Percentiles rank a stretch among this genome's conserved stretches.
phyloP scores from a whole-genome alignment of 2,113 vertebrate species.

The Dicerorhinus sumatrensis region DNA sequence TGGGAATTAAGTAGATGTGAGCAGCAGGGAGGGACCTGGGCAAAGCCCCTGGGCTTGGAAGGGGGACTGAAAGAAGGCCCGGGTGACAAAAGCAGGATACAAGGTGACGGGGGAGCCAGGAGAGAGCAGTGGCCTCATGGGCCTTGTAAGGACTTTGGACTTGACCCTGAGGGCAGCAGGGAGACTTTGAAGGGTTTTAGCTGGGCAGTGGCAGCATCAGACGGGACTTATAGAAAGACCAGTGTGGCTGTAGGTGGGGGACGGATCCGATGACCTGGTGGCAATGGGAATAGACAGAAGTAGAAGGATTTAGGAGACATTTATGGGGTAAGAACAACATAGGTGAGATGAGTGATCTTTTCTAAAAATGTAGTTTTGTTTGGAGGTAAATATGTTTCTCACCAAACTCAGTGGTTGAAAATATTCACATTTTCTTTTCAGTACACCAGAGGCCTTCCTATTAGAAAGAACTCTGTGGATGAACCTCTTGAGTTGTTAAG shows the following conservation, averaged over 20 bases:
- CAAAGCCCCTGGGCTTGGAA: neutral
- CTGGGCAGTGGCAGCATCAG: neutral
- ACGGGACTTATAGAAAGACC: neutral
- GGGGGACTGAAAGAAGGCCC: neutral
- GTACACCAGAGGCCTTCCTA: neutral
- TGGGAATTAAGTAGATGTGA: neutral
- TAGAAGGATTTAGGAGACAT: neutral
- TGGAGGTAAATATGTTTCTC: neutral
- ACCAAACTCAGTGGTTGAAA: neutral
- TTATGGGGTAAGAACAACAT: neutral
- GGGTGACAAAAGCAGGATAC: neutral
- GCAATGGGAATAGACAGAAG: neutral
- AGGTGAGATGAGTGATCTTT: neutral
- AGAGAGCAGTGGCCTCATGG: neutral
- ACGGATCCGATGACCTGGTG: neutral
- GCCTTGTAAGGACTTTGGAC: neutral
- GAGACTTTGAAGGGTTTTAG: neutral
- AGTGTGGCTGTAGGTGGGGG: neutral
- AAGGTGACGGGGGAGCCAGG: neutral
- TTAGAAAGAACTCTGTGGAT: neutral
- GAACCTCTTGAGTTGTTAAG: neutral
- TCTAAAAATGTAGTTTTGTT: neutral
- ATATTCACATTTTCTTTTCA: neutral
- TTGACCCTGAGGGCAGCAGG: neutral
- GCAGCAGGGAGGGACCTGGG: neutral